Evolutionary conservation across 2,113 vertebrate genomes (phyloP), one percentile per base, ranked within the genome.

Genomic region (Nesogale talazaci): DNA sequence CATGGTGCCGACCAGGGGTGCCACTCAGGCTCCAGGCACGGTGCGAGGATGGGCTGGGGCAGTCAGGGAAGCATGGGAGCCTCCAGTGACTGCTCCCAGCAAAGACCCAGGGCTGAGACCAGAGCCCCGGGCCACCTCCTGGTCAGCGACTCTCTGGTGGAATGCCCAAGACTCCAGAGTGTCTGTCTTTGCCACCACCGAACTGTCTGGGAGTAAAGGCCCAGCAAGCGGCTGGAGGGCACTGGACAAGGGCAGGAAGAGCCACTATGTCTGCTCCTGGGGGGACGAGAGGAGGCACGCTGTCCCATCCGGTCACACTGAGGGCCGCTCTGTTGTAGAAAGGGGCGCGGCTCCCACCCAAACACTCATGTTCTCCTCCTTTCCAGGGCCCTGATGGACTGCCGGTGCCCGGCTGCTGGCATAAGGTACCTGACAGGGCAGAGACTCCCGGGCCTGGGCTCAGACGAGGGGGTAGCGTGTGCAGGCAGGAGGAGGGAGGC

Each of bases 351-450:
- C 5, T 19, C 12, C 61, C 1, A 1, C 29, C 38, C 65, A 3
- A 6, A 23, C 83, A 63, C 70, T 83, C 52, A 91, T 79, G 36
- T 4, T 57, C 46, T 75, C 31, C 88, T 94, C 52, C 34, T 94
- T 96, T 97, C 57, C 97, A 99, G 99, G 99, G 99, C 80, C 98
- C 98, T 4, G 99, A 99, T 0, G 99, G 99, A 93, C 97, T 99
- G 93, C 99, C 99, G 1, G 98, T 99, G 98, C 98, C 99, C 93
- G 99, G 99, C 97, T 99, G 99, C 97, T 99, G 99, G 99, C 99
- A 99, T 94, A 99, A 99, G 99, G 99, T 99, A 98, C 40, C 9
- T 88, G 89, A 15, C 5, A 56, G 80, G 67, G 38, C 83, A 31
- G n/a, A 16, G 57, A 65, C 34, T 74, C 83, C 0, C 25, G 65